Base-by-base conservation (phyloP, 2,888 invertebrate species). In the Petrolisthes manimaculis region DNA sequence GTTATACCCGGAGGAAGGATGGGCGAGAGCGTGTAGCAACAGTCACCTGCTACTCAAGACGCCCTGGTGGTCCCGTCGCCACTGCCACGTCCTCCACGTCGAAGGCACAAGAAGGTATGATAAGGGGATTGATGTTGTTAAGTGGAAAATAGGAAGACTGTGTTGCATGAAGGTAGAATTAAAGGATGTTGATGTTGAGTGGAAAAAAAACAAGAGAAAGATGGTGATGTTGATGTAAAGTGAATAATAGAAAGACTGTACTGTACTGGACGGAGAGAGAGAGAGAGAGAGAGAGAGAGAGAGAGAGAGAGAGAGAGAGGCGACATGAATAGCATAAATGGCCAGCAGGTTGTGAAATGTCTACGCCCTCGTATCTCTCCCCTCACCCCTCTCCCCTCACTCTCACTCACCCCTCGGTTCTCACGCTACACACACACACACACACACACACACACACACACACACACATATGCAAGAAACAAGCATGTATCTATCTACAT, bases 51-150 rank as follows among this genome's bases (percentile, higher is more conserved):
- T 88, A 14, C 80, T 88, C n/a, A 88, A 88, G 87, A 88, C 88
- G 69, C 88, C 88, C 8, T 88, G 88, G 88, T 88, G 88, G 88
- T 88, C 88, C 24, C n/a, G 84, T 6, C 51, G 88, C n/a, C 88
- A 87, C 84, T 84, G 88, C 75, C 80, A 80, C 37, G 78, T 88
- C 24, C 88, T 88, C 14, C 83, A 87, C 69, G 88, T 88, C 8
- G 88, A 88, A 75, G 88, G 88, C 24, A 88, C 88, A 74, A 84
- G 79, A 56, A 84, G 84, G 88, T 88, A 61, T 75, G 61, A 61
- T 9, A 61, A 18, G 61, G 61, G 1, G 61, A 61, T 12, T 18
- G 9, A 18, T 12, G 61, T 12, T 12, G 18, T 61, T 61, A 18
- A 18, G 61, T 9, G 61, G 61, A 61, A 18, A 55, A 74, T 5